Evolutionary conservation across 2,113 vertebrate genomes (phyloP).

Genomic region (Balaeniceps rex): DNA sequence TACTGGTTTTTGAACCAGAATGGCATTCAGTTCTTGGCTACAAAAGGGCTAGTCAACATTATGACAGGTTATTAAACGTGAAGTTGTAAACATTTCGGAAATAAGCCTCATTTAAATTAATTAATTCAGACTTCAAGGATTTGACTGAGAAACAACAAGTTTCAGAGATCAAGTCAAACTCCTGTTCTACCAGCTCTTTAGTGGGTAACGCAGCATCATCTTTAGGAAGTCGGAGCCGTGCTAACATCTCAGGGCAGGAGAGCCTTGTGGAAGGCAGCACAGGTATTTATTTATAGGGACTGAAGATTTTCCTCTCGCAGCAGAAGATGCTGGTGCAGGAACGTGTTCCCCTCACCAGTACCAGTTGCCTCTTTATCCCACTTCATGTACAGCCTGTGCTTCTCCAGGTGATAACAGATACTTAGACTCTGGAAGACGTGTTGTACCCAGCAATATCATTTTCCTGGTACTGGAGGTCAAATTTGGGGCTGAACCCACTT

Average conservation of each 20-base stretch:
- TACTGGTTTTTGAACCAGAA: not conserved
- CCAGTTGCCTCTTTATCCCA: not conserved
- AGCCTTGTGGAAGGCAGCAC: not conserved
- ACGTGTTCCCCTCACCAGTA: rapidly evolving
- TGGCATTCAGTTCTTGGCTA: not conserved
- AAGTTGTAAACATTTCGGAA: not conserved
- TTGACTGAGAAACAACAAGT: not conserved
- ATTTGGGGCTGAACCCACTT: not conserved
- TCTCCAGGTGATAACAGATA: not conserved
- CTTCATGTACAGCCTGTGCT: no score
- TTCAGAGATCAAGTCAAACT: not conserved
- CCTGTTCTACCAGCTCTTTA: not conserved
- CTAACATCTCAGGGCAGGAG: no score
- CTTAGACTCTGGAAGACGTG: not conserved
- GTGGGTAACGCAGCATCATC: not conserved
- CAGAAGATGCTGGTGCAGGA: not conserved
- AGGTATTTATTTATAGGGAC: not conserved
- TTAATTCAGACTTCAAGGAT: not conserved
- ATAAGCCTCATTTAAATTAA: not conserved
- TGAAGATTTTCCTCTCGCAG: not conserved
- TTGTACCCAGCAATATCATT: not conserved
- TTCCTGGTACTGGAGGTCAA: not conserved
- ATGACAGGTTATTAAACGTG: rapidly evolving
- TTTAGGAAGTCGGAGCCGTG: not conserved
- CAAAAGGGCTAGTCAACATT: not conserved